Evolutionary conservation across 2,888 invertebrate genomes (phyloP).

Genomic region (Dilophus febrilis): DNA sequence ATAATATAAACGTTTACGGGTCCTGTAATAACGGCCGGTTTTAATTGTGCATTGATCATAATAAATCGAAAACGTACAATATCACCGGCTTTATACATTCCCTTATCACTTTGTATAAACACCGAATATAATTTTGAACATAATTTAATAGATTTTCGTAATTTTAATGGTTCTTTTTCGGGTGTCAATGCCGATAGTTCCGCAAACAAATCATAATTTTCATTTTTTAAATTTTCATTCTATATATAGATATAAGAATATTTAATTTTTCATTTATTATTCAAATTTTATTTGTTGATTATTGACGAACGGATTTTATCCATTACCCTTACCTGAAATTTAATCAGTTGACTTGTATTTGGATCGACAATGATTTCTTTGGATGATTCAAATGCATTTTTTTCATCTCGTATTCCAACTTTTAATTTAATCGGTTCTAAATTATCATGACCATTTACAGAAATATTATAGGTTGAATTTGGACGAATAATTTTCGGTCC

Average conservation of each 20-base stretch:
- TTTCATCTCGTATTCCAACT: slow-evolving; percentile 46
- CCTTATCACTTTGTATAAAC: slow-evolving; percentile 74
- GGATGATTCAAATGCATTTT: slow-evolving; percentile 44
- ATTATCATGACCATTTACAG: not conserved
- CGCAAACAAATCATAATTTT: slow-evolving; percentile 28
- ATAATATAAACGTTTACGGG: slow-evolving; percentile 16
- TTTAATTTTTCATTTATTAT: too few relatives aligned
- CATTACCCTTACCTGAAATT: slow-evolving; percentile 42
- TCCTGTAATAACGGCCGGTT: slow-evolving; percentile 31
- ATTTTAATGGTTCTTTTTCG: too few relatives aligned
- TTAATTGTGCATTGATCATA: slow-evolving; percentile 47
- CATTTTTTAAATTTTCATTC: not conserved
- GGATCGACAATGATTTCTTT: slow-evolving; percentile 53
- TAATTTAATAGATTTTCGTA: too few relatives aligned
- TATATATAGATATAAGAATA: too few relatives aligned
- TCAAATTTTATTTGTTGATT: too few relatives aligned
- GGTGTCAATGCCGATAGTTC: slow-evolving; percentile 18
- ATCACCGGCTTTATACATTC: slow-evolving; percentile 67
- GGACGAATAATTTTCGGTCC: not conserved
- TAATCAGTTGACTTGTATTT: slow-evolving; percentile 49
- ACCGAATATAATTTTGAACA: slow-evolving; percentile 33
- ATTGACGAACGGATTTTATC: too few relatives aligned
- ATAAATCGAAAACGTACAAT: slow-evolving; percentile 63
- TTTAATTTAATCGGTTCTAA: slow-evolving; percentile 49
- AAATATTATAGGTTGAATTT: not conserved